These are phyloP conservation scores for Amazona guildingii DNA, from an alignment of 2,113 vertebrate genomes.

Conservation along the genomic window DNA sequence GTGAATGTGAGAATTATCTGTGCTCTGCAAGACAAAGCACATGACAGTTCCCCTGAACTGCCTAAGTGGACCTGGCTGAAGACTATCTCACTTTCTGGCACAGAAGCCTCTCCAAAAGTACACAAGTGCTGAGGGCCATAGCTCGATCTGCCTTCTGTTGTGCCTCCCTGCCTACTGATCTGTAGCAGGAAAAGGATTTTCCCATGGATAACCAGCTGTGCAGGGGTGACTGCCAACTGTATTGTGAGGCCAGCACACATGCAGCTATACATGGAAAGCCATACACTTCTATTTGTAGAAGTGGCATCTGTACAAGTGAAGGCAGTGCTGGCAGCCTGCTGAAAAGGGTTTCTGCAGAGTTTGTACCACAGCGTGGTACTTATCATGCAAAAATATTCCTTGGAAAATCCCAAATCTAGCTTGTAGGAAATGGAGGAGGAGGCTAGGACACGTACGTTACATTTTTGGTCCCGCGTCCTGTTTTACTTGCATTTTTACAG, in stretches of 20 bases:
- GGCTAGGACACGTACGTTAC: rapidly evolving
- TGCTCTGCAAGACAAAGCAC: neutral
- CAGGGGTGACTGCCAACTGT: neutral
- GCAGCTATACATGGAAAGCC: neutral
- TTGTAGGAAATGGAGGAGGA: neutral
- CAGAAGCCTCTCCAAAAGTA: neutral
- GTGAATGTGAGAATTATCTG: conserved; percentile 39
- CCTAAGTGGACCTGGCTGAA: neutral
- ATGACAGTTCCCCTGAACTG: neutral
- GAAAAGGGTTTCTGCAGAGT: neutral
- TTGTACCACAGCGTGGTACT: neutral
- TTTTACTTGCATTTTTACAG: neutral
- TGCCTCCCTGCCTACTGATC: neutral
- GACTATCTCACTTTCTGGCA: neutral
- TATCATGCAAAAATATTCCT: neutral
- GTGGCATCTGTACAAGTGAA: neutral
- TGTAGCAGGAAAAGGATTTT: neutral
- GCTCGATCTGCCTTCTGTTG: neutral
- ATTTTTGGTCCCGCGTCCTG: neutral
- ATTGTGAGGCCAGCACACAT: neutral
- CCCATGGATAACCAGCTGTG: neutral
- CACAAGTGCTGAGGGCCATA: rapidly evolving
- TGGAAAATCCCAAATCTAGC: neutral
- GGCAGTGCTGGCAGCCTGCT: neutral
- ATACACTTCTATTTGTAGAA: neutral